Conservation (phyloP, 2,888 invertebrate species). For the Caenorhabditis sulstoni region DNA sequence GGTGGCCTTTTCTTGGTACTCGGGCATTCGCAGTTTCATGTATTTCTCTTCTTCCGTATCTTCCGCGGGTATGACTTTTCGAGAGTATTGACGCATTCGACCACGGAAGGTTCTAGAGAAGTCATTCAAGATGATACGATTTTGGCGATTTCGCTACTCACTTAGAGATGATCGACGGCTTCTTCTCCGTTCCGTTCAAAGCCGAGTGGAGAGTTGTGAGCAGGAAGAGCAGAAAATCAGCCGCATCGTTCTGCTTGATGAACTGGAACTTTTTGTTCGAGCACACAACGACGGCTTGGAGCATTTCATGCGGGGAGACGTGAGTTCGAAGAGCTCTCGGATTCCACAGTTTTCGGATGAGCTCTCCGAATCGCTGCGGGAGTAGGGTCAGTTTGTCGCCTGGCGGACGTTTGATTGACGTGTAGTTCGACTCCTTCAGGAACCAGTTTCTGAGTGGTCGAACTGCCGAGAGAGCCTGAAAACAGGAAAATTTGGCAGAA, state of each 20-base stretch:
- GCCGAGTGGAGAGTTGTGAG: conserved; percentile 95
- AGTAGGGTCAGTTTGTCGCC: conserved; percentile 94
- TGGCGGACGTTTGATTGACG: conserved; percentile 89
- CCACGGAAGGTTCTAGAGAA: conserved; percentile 86
- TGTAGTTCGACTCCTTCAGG: conserved; percentile 92
- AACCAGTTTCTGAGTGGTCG: conserved; percentile 95
- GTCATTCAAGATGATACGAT: no score
- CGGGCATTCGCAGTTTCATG: conserved; percentile 70
- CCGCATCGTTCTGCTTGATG: conserved; percentile 97
- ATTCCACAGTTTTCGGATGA: conserved; percentile 93
- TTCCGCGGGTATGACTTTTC: conserved; percentile 94
- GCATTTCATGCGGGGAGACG: conserved; percentile 99
- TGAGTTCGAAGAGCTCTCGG: conserved; percentile 99
- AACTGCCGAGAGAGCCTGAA: conserved; percentile 93
- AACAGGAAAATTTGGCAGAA: background rate
- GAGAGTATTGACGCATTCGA: conserved; percentile 84
- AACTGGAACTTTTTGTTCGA: conserved; percentile 99
- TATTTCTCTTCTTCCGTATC: conserved; percentile 80
- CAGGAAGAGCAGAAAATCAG: conserved; percentile 98
- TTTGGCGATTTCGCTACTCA: conserved; percentile 63
- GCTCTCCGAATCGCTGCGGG: conserved; percentile 84
- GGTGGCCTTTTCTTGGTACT: conserved; percentile 86
- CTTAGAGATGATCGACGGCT: conserved; percentile 88
- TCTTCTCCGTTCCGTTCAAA: conserved; percentile 90
- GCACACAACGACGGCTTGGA: conserved; percentile 90